Base-by-base conservation (phyloP, 2,888 invertebrate species). In the Lasioglossum malachurum region DNA sequence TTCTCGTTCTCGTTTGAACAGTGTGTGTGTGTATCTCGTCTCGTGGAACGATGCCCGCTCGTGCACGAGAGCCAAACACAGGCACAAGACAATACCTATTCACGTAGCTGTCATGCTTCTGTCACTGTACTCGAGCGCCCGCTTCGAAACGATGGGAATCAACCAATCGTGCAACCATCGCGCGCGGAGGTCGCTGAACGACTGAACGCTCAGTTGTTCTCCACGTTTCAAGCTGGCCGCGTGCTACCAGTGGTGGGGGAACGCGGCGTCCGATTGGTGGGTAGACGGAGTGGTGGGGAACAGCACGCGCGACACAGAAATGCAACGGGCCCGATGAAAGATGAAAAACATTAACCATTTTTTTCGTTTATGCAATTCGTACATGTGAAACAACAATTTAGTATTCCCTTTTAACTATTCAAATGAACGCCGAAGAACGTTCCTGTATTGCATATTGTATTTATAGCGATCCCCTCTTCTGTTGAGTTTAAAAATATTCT, bases 81-180 rank as follows among this genome's bases (percentile, higher is more conserved):
- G 64, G 31, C 64, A 64, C 64, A 64, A 64, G 64, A 64, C 64
- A 67, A 35, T 57, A 60, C n/a, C n/a, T 19, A 16, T 60, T 86
- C 86, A 86, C 86, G 78, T 86, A 78, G 46, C 38, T 35, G 81
- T 81, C 87, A 86, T 86, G 75, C 67, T 86, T 73, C 87, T 53
- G 75, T 86, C 86, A 86, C 81, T 78, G 10, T 38, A 44, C 46
- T 14, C n/a, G 16, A 8, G 57, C 49, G 35, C 38, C 19, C 69
- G 35, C 46, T 16, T 0, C 8, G 19, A 73, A 38, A 67, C 27
- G 41, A 67, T 23, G n/a, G 75, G 16, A 16, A 7, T 31, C 19
- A 23, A 14, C 19, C 27, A 64, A 75, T 19, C 12, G 41, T 41
- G 35, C 41, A n/a, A 86, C 81, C 86, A 78, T 78, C 78, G 35